Evolutionary conservation across 2,797 vertebrate genomes (phyloP).

Genomic region (Acanthurus lineatus): DNA sequence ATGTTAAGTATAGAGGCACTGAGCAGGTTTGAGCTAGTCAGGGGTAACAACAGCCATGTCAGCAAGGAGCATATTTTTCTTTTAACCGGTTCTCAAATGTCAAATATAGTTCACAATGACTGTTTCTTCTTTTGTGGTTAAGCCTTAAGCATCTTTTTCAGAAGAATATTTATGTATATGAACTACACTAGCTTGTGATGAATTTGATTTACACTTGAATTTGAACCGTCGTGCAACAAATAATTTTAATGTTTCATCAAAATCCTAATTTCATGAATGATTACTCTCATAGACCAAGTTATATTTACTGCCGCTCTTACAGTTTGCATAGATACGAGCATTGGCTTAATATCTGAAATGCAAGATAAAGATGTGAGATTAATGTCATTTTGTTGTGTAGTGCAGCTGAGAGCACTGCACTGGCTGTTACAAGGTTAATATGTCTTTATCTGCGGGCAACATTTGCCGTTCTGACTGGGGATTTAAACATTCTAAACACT

Average conservation of each 20-base stretch:
- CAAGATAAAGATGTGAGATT: constrained; percentile 8
- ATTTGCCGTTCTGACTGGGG: constrained; percentile 24
- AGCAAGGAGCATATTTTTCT: no score
- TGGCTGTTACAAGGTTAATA: constrained; percentile 35
- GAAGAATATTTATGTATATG: no score
- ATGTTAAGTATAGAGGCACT: background rate
- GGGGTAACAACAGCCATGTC: background rate
- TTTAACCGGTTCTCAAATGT: no score
- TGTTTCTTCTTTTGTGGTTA: no score
- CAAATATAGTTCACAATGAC: no score
- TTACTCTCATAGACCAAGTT: background rate
- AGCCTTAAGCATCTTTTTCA: no score
- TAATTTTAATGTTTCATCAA: background rate
- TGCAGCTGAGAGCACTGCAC: constrained; percentile 14
- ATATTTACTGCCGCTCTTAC: constrained; percentile 5
- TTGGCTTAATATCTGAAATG: background rate
- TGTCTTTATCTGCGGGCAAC: constrained; percentile 30
- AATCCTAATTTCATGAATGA: background rate
- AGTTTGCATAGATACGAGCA: background rate
- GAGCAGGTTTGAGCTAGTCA: background rate
- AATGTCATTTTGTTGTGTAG: constrained; percentile 20
- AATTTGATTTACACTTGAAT: no score
- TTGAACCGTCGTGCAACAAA: no score
- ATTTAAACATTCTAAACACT: constrained; percentile 37
- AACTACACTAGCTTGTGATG: no score